phyloP scores from a whole-genome alignment of 30 jellyfish, hydroid and myxozoan species.

The Clytia hemisphaerica region DNA sequence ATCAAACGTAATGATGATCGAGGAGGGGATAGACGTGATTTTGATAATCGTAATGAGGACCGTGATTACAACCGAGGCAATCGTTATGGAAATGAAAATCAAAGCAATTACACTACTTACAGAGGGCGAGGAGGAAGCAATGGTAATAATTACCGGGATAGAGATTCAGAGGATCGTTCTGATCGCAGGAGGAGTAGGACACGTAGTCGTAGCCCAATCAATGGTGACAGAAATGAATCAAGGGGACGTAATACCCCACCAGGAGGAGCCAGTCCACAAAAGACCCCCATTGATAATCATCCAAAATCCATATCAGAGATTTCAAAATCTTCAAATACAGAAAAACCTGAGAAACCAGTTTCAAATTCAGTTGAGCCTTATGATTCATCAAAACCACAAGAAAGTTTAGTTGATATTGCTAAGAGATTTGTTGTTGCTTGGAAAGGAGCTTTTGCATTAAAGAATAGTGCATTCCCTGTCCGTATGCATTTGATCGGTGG shows the following conservation, averaged over 20 bases:
- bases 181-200: conserved; percentile 47
- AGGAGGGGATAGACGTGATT: conserved; percentile 52
- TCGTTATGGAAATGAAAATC: conserved; percentile 47
- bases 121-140: conserved; percentile 36
- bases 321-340: conserved; percentile 40
- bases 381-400: conserved; percentile 18
- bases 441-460: conserved; percentile 97
- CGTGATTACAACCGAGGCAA: conserved; percentile 26
- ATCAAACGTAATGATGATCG: conserved; percentile 46
- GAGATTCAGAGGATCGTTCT: conserved; percentile 46
- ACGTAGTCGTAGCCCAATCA: conserved; percentile 80
- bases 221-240: conserved; percentile 57
- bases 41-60: conserved; percentile 53
- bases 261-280: conserved; percentile 43
- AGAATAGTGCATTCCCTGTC: conserved; percentile 90
- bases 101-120: conserved; percentile 37
- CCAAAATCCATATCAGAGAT: conserved; percentile 36
- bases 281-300: conserved; percentile 29
- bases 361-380: neutral
- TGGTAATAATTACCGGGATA: conserved; percentile 39
- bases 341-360: conserved; percentile 15
- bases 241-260: conserved; percentile 46
- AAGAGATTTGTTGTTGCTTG: conserved; percentile 95
- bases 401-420: conserved; percentile 80
- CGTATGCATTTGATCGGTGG: conserved; percentile 97